Conservation (phyloP, 23 tunicate species). For the Styela clava region DNA sequence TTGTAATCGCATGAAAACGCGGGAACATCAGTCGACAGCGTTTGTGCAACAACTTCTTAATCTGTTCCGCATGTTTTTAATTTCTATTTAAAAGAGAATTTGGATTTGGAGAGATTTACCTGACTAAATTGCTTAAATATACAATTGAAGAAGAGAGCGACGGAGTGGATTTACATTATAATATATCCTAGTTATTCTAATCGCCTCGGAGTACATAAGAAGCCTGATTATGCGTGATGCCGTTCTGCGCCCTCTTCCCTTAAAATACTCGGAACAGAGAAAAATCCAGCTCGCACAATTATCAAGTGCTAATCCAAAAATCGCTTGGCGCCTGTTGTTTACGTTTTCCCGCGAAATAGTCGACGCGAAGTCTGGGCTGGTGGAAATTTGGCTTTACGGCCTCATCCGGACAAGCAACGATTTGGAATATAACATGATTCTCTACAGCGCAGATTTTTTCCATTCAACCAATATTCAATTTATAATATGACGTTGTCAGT, state of each 20-base stretch:
- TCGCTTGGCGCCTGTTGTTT: conserved; percentile 34
- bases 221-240: neutral
- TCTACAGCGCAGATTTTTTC: no score
- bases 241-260: conserved; percentile 3
- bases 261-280: conserved; percentile 16
- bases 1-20: conserved; percentile 21
- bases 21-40: conserved; percentile 4
- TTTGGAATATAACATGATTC: no score
- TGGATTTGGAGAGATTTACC: neutral
- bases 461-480: no score
- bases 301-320: conserved; percentile 14
- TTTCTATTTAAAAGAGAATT: neutral
- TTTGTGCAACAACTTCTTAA: conserved; percentile 8
- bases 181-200: neutral
- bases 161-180: no score
- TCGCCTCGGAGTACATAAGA: neutral
- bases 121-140: neutral
- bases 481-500: no score
- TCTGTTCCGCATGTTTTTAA: conserved; percentile 23
- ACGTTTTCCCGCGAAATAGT: conserved; percentile 1
- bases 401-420: no score
- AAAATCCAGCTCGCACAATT: neutral
- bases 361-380: conserved; percentile 10
- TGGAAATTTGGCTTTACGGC: no score
- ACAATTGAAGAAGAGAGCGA: no score